Evolutionary conservation across 2,113 vertebrate genomes (phyloP).

Genomic region (Zosterops japonicus): DNA sequence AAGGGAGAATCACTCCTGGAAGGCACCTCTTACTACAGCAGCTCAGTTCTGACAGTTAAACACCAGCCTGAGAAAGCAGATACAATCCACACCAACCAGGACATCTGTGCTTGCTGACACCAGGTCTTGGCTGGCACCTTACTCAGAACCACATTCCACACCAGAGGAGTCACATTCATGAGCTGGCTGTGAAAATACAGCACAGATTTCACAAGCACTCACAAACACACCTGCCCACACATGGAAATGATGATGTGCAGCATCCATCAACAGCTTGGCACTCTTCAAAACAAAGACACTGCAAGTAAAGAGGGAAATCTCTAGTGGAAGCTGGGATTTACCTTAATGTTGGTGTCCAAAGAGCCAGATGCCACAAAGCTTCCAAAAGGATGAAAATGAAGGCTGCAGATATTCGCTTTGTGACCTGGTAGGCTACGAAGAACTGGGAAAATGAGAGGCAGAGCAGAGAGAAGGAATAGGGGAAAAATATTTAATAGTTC

Average conservation of each 20-base stretch:
- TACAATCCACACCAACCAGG: neutral
- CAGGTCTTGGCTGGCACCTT: neutral
- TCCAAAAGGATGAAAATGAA: conserved; percentile 92
- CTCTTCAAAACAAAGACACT: neutral
- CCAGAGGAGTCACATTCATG: neutral
- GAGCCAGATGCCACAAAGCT: conserved; percentile 92
- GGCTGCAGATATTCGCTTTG: conserved; percentile 91
- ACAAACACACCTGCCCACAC: neutral
- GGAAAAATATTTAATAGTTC: neutral
- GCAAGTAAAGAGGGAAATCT: neutral
- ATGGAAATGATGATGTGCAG: neutral
- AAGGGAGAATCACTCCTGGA: neutral
- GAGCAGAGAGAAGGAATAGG: neutral
- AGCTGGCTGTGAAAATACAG: neutral
- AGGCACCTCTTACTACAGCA: neutral
- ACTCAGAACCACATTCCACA: neutral
- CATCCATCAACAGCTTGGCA: neutral
- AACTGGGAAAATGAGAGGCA: conserved; percentile 71
- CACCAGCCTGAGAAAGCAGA: neutral
- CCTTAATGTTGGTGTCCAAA: conserved; percentile 95
- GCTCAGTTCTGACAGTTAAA: neutral
- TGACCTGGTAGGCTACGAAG: conserved; percentile 89
- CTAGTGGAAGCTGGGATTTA: conserved; percentile 30
- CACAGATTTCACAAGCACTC: neutral
- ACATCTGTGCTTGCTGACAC: neutral